These are phyloP conservation scores for Knipowitschia caucasica DNA, from an alignment of 2,797 vertebrate genomes.

Conservation along the genomic window DNA sequence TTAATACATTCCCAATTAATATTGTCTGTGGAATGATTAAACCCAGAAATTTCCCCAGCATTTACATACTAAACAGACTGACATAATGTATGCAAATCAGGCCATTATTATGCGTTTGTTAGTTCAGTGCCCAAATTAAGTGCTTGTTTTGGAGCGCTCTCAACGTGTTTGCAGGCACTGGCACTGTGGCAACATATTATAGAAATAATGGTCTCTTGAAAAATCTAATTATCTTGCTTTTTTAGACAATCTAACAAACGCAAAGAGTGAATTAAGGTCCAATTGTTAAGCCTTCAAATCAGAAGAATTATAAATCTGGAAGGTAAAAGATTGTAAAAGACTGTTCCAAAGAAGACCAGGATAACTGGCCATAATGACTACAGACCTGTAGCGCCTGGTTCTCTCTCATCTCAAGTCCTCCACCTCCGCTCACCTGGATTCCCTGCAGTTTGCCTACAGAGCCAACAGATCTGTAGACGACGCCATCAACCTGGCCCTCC, in stretches of 20 bases:
- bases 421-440: too few relatives aligned
- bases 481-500: too few relatives aligned
- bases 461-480: too few relatives aligned
- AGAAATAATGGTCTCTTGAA: constrained; percentile 76
- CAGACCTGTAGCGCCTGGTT: too few relatives aligned
- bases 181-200: constrained; percentile 77
- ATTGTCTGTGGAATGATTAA: constrained; percentile 57
- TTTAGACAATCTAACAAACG: constrained; percentile 24
- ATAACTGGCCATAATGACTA: too few relatives aligned
- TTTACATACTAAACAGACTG: constrained; percentile 70
- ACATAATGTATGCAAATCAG: constrained; percentile 78
- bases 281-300: constrained; percentile 37
- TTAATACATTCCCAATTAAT: constrained; percentile 61
- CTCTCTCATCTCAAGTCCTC: too few relatives aligned
- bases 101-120: constrained; percentile 76
- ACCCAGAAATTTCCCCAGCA: constrained; percentile 57
- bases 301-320: constrained; percentile 14
- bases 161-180: constrained; percentile 65
- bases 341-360: too few relatives aligned
- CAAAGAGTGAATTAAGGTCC: constrained; percentile 22
- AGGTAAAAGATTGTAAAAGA: neutral
- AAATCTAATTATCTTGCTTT: constrained; percentile 65
- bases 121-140: constrained; percentile 76
- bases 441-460: too few relatives aligned
- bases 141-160: constrained; percentile 68